These are phyloP conservation scores for Onthophagus sagittarius DNA, from an alignment of 2,888 invertebrate genomes.

Conservation along the genomic window DNA sequence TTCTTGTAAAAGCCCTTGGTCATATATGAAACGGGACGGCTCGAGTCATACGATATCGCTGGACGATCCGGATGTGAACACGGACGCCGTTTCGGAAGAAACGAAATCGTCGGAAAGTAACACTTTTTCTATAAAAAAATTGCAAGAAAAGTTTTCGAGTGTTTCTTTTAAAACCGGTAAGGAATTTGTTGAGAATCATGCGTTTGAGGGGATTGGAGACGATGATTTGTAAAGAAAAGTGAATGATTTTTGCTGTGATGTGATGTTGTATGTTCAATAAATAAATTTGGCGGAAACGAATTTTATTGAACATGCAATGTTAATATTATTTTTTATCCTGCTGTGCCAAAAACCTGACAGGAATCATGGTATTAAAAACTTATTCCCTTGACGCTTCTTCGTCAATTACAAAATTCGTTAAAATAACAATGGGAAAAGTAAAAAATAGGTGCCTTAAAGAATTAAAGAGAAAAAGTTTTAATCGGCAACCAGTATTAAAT, in stretches of 20 bases:
- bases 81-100: conserved; percentile 6
- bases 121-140: conserved; percentile 70
- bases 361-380: neutral
- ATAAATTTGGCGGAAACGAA: too few species aligned
- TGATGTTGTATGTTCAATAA: too few species aligned
- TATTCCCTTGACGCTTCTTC: neutral
- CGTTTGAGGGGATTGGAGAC: conserved; percentile 93
- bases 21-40: conserved; percentile 71
- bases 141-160: conserved; percentile 67
- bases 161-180: conserved; percentile 67
- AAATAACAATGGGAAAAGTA: neutral
- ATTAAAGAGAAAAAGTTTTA: neutral
- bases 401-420: neutral
- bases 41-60: conserved; percentile 62
- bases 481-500: neutral
- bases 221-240: conserved; percentile 68
- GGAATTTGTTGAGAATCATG: conserved; percentile 82
- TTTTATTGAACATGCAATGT: too few species aligned
- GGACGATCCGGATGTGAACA: conserved; percentile 38
- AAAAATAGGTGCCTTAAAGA: neutral
- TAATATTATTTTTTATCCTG: neutral
- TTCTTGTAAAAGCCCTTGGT: conserved; percentile 55
- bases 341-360: neutral
- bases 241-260: neutral
- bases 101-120: conserved; percentile 33